Conservation (phyloP, 2,888 invertebrate species). For the Drosophila borealis region DNA sequence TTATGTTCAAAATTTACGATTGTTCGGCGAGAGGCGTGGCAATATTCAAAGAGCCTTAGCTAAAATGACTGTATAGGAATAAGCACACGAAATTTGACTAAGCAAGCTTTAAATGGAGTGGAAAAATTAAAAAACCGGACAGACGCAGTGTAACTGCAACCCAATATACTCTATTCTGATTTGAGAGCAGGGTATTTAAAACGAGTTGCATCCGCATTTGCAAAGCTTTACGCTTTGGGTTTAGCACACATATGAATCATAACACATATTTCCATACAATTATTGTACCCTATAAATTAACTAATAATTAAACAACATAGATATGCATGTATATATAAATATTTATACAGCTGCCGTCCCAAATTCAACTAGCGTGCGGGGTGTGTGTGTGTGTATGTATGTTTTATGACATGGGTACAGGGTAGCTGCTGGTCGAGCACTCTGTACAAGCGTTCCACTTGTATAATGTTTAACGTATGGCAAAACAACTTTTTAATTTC, state of each 20-base stretch:
- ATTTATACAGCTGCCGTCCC: too few relatives aligned
- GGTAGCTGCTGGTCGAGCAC: neutral
- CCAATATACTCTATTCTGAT: neutral
- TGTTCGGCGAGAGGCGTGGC: too few relatives aligned
- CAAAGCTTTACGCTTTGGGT: neutral
- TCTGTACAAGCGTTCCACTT: neutral
- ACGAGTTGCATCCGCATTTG: neutral
- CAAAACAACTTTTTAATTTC: slow-evolving; percentile 1
- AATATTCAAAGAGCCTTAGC: too few relatives aligned
- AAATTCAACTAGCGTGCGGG: too few relatives aligned
- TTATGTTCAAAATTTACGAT: too few relatives aligned
- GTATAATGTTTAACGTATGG: neutral
- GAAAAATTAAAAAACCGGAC: neutral
- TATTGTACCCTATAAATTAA: neutral
- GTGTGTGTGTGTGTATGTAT: neutral
- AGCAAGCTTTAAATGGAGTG: too few relatives aligned
- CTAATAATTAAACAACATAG: too few relatives aligned
- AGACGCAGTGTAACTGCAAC: neutral
- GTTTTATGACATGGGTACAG: neutral
- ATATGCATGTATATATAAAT: too few relatives aligned
- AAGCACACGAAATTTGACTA: too few relatives aligned
- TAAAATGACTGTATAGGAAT: too few relatives aligned
- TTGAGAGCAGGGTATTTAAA: neutral
- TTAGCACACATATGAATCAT: neutral
- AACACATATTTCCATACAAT: neutral